Conservation (phyloP, 2,113 vertebrate genomes). For the Syngnathus floridae region DNA sequence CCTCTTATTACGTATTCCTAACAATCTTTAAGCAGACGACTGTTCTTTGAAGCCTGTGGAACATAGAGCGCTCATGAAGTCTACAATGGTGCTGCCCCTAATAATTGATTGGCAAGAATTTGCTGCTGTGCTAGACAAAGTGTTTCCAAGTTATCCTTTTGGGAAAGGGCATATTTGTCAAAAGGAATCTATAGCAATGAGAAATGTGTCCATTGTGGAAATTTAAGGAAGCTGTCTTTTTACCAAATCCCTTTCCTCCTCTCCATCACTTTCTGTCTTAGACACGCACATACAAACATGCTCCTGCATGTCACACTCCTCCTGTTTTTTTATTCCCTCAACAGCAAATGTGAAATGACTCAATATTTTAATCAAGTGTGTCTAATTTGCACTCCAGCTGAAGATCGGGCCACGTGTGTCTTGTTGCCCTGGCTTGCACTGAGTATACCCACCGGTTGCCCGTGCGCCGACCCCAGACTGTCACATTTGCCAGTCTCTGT, state of each 20-base stretch:
- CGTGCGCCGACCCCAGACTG: conserved; percentile 52
- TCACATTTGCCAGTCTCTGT: conserved; percentile 57
- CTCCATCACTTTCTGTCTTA: conserved; percentile 17
- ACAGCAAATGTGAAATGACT: conserved; percentile 67
- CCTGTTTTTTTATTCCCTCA: conserved; percentile 63
- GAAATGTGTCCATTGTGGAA: conserved; percentile 49
- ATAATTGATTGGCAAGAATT: conserved; percentile 52
- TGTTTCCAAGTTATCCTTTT: conserved; percentile 59
- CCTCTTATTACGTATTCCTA: conserved; percentile 38
- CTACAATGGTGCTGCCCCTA: conserved; percentile 32
- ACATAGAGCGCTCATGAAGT: conserved; percentile 21
- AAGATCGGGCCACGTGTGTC: conserved; percentile 61
- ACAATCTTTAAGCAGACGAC: neutral
- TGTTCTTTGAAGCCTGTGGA: conserved; percentile 29
- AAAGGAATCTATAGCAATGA: conserved; percentile 59
- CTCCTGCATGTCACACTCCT: conserved; percentile 31
- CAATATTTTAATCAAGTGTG: conserved; percentile 71
- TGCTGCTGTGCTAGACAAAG: conserved; percentile 40
- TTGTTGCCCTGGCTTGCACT: conserved; percentile 55
- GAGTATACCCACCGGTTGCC: conserved; percentile 56
- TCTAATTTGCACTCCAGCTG: conserved; percentile 69
- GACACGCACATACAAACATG: conserved; percentile 33
- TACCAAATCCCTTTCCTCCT: neutral
- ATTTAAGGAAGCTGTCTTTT: conserved; percentile 41
- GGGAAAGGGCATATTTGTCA: conserved; percentile 61